These are phyloP conservation scores for Tapirus terrestris DNA, from an alignment of 2,113 vertebrate genomes.

Conservation along the genomic window DNA sequence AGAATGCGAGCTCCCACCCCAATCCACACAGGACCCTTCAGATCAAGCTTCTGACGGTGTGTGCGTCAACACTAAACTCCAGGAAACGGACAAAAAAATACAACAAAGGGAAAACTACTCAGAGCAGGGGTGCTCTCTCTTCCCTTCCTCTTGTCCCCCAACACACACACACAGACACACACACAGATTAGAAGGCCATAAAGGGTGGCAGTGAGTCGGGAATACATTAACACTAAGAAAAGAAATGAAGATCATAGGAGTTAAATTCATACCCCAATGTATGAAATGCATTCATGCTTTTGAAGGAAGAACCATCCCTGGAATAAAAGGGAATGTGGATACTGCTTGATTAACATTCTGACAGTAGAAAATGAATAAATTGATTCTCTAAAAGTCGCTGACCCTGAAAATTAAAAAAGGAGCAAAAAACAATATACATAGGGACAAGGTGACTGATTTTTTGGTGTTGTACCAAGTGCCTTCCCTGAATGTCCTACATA, in stretches of 20 bases:
- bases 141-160: rapidly evolving
- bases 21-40: neutral
- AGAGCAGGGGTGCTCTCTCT: neutral
- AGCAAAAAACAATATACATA: neutral
- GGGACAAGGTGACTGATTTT: neutral
- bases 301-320: neutral
- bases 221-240: neutral
- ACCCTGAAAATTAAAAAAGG: neutral
- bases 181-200: neutral
- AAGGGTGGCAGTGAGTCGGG: neutral
- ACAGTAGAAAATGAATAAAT: neutral
- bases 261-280: neutral
- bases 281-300: slow-evolving; percentile 13
- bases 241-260: neutral
- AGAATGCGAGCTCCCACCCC: slow-evolving; percentile 6
- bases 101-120: neutral
- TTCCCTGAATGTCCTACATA: neutral
- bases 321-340: neutral
- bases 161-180: neutral
- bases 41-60: neutral
- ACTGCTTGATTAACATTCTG: neutral
- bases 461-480: neutral
- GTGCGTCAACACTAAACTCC: neutral
- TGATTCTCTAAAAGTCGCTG: slow-evolving; percentile 9
- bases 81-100: neutral